Evolutionary conservation across 2,888 invertebrate genomes (phyloP).

Genomic region (Pterobdella sp.): DNA sequence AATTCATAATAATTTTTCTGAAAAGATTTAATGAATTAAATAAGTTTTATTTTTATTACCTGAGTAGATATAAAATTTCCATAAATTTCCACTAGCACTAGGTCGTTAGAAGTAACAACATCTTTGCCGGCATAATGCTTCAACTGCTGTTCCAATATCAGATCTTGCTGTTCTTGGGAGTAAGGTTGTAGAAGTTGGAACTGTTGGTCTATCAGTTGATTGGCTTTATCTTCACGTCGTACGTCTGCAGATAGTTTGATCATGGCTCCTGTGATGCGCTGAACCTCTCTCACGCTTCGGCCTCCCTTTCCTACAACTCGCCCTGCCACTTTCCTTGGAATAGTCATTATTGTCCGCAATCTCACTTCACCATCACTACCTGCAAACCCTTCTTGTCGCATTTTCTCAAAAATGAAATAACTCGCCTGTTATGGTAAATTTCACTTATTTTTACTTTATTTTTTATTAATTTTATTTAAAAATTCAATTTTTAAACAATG

Average conservation of each 20-base stretch:
- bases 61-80: slow-evolving; percentile 40
- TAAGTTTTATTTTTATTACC: slow-evolving; percentile 26
- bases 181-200: background rate
- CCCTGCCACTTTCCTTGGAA: slow-evolving; percentile 80
- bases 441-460: background rate
- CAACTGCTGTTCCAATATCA: slow-evolving; percentile 11
- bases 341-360: slow-evolving; percentile 82
- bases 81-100: slow-evolving; percentile 38
- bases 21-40: too few species aligned
- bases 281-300: slow-evolving; percentile 64
- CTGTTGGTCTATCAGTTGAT: background rate
- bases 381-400: slow-evolving; percentile 64
- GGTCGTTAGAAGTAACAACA: slow-evolving; percentile 34
- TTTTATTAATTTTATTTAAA: background rate
- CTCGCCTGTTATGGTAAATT: slow-evolving; percentile 72
- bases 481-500: background rate
- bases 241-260: slow-evolving; percentile 49
- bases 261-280: slow-evolving; percentile 82
- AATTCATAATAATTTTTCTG: too few species aligned
- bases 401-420: slow-evolving; percentile 92
- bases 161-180: slow-evolving; percentile 1
- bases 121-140: slow-evolving; percentile 4
- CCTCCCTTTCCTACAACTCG: slow-evolving; percentile 82
- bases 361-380: slow-evolving; percentile 64
- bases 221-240: slow-evolving; percentile 10